Evolutionary conservation across 1,140 invertebrate genomes (phyloP), one percentile per base, ranked within the genome.

Genomic region (Coptotermes formosanus): DNA sequence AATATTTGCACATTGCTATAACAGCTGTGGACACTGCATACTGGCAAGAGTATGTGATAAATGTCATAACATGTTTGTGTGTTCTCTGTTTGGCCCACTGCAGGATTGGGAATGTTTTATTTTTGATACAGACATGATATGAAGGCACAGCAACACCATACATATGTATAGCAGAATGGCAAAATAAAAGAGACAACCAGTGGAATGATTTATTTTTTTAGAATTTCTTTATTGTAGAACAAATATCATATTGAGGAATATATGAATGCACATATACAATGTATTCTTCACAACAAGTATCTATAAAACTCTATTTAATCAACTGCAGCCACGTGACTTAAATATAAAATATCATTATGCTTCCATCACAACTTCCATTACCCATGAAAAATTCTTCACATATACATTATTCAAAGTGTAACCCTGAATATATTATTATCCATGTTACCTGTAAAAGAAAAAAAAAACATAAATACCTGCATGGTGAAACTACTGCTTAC

Each of bases 391-490:
- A 64, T 44, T 64, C 55, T n/a, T 75, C 43, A 75, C 8, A 85
- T 23, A 12, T 32, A 75, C 9, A 75, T 85, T 43, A 75, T 85
- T 85, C 85, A 75, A 75, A 85, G 43, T 85, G 64, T 69, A 85
- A 59, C 21, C 85, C 85, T 25, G 75, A 85, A 85, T 75, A 85
- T 75, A 85, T 85, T 30, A 85, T 85, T 55, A 85, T 85, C 75
- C 85, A 85, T 55, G 59, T 85, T 11, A 75, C 38, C 75, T 85
- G 55, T n/a, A 75, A 75, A 32, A 85, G 44, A 85, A 85, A 85
- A 0, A 85, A 0, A 25, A 43, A 83, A 23, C 9, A 19, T 55
- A 55, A 16, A 55, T 55, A 55, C 21, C 52, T 55, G 19, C 19
- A 21, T 16, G 16, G 11, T 7, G 0, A 48, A 16, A 48, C 9